These are phyloP conservation scores for Tetropium fuscum DNA, from an alignment of 2,888 invertebrate genomes.

Conservation along the genomic window DNA sequence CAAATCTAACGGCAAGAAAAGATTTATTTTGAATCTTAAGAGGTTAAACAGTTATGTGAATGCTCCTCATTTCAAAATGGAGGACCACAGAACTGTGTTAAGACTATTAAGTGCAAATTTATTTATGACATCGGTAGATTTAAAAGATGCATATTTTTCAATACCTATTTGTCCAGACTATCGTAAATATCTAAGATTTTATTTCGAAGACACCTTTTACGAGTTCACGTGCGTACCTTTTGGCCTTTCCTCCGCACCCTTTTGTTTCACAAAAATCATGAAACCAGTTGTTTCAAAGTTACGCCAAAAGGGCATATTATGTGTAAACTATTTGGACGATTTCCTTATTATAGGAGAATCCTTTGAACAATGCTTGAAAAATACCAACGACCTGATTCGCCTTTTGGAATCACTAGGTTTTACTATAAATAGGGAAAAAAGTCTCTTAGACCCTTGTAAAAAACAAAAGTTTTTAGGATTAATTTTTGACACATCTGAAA, in stretches of 20 bases:
- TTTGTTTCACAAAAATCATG: constrained; percentile 6
- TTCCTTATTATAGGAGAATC: constrained; percentile 2
- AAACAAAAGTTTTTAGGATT: constrained; percentile 2
- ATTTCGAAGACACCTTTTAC: not conserved
- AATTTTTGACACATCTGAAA: not conserved
- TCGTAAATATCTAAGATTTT: constrained; percentile 13
- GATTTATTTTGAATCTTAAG: constrained; percentile 20
- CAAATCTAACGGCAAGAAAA: not conserved
- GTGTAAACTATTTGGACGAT: constrained; percentile 11
- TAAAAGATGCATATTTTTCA: not conserved
- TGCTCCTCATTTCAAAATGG: constrained; percentile 17
- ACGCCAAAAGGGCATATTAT: not conserved
- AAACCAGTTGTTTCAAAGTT: constrained; percentile 2
- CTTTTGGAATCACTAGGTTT: not conserved
- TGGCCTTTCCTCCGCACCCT: constrained; percentile 8
- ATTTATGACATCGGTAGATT: constrained; percentile 14
- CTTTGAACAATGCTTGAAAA: not conserved
- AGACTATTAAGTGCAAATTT: not conserved
- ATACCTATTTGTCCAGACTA: not conserved
- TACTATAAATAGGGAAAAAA: not conserved
- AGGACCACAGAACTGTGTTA: not conserved
- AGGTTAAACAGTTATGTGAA: constrained; percentile 5
- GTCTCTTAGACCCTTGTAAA: not conserved
- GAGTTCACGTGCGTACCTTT: constrained; percentile 14
- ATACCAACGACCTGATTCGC: too few species aligned